These are phyloP conservation scores for Busseola fusca DNA, from an alignment of 2,888 invertebrate species.

Conservation along the genomic window DNA sequence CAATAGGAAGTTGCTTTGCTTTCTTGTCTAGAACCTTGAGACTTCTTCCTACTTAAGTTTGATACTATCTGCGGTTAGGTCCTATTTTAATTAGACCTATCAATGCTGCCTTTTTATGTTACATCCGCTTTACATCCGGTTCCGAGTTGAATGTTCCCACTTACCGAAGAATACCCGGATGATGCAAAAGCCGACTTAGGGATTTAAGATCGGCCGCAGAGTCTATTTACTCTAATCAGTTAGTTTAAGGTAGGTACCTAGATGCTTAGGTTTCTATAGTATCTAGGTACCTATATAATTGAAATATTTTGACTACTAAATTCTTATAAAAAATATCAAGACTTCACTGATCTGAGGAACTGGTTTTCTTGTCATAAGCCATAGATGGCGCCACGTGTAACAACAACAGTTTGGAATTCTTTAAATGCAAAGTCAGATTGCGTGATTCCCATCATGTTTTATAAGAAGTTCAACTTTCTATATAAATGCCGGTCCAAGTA, in stretches of 20 bases:
- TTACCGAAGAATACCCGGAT: neutral
- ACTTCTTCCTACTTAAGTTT: constrained; percentile 49
- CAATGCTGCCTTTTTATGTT: neutral
- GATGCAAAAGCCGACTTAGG: neutral
- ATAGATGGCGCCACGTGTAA: constrained; percentile 10
- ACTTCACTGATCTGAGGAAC: neutral
- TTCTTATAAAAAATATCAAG: neutral
- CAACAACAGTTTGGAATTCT: neutral
- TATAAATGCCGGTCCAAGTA: neutral
- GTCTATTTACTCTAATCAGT: neutral
- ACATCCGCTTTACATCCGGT: constrained; percentile 22
- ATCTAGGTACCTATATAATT: neutral
- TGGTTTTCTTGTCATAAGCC: neutral
- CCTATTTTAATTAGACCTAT: neutral
- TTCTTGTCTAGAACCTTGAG: constrained; percentile 54
- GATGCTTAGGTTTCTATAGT: neutral
- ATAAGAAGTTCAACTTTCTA: neutral
- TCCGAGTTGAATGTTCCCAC: constrained; percentile 16
- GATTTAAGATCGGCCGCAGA: neutral
- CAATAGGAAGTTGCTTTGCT: constrained; percentile 56
- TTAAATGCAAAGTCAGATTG: neutral
- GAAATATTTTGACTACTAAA: neutral
- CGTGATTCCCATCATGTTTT: neutral
- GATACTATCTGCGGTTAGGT: constrained; percentile 5
- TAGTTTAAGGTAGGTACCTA: neutral